Evolutionary conservation across 2,888 invertebrate genomes (phyloP).

Genomic region (Electrophaes corylata): DNA sequence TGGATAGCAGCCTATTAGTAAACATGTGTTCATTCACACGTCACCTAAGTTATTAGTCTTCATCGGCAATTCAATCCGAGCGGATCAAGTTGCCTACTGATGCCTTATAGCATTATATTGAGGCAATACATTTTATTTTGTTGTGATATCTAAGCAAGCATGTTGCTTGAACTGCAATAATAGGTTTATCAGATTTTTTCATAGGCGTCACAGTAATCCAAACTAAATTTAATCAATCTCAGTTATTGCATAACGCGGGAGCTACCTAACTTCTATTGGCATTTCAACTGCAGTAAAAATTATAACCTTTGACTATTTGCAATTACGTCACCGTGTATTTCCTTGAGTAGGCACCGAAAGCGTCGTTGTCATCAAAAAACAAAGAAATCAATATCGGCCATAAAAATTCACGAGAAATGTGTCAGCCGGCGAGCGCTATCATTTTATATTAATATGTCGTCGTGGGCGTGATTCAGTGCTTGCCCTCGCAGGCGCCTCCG

Average conservation of each 20-base stretch:
- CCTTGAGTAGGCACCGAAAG: background rate
- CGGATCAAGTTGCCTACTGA: background rate
- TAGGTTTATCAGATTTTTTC: background rate
- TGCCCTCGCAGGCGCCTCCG: slow-evolving; percentile 1
- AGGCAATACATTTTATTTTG: background rate
- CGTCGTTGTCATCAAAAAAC: background rate
- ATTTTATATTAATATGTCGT: slow-evolving; percentile 5
- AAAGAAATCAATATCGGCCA: background rate
- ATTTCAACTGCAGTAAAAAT: background rate
- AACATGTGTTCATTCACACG: slow-evolving; percentile 1
- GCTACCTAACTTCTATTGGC: background rate
- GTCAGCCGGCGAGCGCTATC: slow-evolving; percentile 3
- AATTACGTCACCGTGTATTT: background rate
- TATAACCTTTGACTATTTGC: background rate
- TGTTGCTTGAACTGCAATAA: background rate
- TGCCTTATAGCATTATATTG: background rate
- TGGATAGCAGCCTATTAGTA: background rate
- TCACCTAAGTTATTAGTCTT: slow-evolving; percentile 1
- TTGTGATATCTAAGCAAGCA: background rate
- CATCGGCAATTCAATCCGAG: background rate
- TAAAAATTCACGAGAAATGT: slow-evolving; percentile 1
- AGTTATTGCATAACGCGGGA: slow-evolving; percentile 7
- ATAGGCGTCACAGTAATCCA: background rate
- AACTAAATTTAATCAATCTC: slow-evolving; percentile 2
- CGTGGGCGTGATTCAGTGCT: slow-evolving; percentile 8